Conservation (phyloP, 2,888 invertebrate species). For the Orthosia cruda region DNA sequence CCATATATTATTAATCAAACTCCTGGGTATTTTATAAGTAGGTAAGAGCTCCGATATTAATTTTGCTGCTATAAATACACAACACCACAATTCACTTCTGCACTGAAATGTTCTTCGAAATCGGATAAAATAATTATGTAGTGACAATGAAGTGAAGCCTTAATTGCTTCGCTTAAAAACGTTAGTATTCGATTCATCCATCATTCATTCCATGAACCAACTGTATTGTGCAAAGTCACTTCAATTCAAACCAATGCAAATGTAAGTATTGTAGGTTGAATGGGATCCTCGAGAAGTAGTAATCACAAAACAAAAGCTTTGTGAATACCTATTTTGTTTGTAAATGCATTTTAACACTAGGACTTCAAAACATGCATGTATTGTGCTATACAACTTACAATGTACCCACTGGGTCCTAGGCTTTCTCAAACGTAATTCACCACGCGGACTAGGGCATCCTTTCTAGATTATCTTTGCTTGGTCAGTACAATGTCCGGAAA, state of each 20-base stretch:
- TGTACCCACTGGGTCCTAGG: too few relatives aligned
- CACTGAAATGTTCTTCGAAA: conserved; percentile 11
- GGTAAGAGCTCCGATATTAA: neutral
- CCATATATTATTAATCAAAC: neutral
- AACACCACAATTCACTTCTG: neutral
- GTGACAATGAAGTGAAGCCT: conserved; percentile 3
- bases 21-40: neutral
- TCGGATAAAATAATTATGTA: conserved; percentile 14
- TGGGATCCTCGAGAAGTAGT: neutral
- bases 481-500: too few relatives aligned
- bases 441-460: too few relatives aligned
- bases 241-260: conserved; percentile 37
- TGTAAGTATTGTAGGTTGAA: conserved; percentile 18
- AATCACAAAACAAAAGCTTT: conserved; percentile 12
- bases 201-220: conserved; percentile 20
- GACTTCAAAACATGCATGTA: too few relatives aligned
- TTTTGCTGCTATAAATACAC: neutral
- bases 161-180: conserved; percentile 39
- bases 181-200: too few relatives aligned
- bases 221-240: conserved; percentile 26
- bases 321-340: neutral
- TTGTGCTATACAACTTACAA: too few relatives aligned
- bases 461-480: too few relatives aligned
- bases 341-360: neutral
- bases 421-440: too few relatives aligned